phyloP scores from a whole-genome alignment of 2,113 vertebrate species.

The Hylia prasina region DNA sequence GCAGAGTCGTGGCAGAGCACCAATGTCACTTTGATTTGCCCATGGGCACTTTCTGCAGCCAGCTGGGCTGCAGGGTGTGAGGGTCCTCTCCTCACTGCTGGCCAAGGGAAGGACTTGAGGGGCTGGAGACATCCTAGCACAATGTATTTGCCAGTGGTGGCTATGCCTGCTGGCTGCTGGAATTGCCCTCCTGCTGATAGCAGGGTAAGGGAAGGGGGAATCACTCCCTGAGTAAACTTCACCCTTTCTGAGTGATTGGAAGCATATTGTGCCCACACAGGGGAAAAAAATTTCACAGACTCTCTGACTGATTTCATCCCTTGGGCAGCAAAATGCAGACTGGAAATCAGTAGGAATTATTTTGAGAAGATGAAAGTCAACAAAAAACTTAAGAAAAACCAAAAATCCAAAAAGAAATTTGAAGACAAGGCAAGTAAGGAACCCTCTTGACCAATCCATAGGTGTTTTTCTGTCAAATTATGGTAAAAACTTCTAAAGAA shows the following conservation, averaged over 20 bases:
- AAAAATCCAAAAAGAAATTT: neutral
- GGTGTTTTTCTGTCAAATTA: neutral
- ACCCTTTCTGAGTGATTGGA: neutral
- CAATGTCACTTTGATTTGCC: neutral
- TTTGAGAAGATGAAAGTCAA: neutral
- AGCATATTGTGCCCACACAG: neutral
- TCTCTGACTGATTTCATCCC: neutral
- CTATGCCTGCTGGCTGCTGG: neutral
- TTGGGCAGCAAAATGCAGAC: neutral
- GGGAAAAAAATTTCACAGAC: neutral
- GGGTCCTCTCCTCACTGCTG: neutral
- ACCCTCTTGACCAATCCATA: neutral
- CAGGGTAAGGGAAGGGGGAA: neutral
- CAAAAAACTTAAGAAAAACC: neutral
- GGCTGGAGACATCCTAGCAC: neutral
- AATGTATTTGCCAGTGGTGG: neutral
- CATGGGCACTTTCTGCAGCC: rapidly evolving
- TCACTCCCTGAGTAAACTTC: neutral
- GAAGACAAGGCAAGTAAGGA: neutral
- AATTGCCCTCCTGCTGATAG: neutral
- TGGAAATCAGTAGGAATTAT: neutral
- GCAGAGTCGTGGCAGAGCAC: rapidly evolving
- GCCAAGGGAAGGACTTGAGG: neutral
- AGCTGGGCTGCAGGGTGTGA: neutral
- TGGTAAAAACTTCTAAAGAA: neutral